Conservation (phyloP, 2,888 invertebrate genomes). For the Priocnemis perturbator region DNA sequence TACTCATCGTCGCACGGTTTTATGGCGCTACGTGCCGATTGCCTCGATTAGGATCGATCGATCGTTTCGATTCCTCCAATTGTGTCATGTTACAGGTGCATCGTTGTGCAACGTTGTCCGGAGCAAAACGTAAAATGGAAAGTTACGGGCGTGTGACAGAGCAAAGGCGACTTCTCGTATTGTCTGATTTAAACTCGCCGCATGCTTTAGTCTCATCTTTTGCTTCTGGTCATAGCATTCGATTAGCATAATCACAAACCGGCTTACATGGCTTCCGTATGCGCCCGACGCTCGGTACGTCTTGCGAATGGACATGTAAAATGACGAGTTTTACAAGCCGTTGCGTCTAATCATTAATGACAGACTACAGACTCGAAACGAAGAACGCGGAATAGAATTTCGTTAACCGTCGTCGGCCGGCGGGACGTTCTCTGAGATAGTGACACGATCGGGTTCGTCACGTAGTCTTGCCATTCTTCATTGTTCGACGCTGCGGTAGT, state of each 20-base stretch:
- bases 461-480: conserved; percentile 11
- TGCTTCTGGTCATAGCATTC: no score
- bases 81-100: conserved; percentile 16
- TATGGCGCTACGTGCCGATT: conserved; percentile 47
- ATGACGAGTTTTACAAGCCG: no score
- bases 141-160: not conserved
- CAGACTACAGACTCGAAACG: no score
- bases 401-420: conserved; percentile 12
- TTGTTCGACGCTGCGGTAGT: conserved; percentile 19
- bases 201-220: no score
- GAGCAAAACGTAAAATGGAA: conserved; percentile 5
- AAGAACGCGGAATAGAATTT: conserved; percentile 13
- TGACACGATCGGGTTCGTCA: not conserved
- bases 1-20: conserved; percentile 48
- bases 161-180: no score
- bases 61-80: not conserved
- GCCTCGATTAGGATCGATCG: conserved; percentile 17
- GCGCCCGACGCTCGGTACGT: no score
- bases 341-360: no score
- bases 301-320: no score
- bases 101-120: conserved; percentile 12
- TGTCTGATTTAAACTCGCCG: no score
- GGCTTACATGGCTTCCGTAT: no score
- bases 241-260: no score
- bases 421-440: not conserved